These are phyloP conservation scores for Crossaster papposus DNA, from an alignment of 53 echinoderm and acorn worm species.

Conservation along the genomic window DNA sequence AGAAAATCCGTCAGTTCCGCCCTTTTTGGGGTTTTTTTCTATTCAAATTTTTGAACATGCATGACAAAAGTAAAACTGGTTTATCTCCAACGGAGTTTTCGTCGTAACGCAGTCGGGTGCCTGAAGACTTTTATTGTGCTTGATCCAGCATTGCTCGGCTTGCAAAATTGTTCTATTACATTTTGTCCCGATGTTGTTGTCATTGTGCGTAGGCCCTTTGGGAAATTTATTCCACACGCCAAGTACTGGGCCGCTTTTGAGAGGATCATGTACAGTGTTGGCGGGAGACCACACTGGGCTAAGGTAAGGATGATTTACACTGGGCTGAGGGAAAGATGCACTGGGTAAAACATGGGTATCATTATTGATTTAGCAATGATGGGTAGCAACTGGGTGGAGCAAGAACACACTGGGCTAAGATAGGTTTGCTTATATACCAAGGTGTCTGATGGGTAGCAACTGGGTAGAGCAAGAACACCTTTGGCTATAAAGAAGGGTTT, in stretches of 20 bases:
- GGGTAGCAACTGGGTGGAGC: background rate
- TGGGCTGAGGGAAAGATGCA: slow-evolving; percentile 87
- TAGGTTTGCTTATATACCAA: background rate
- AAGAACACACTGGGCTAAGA: background rate
- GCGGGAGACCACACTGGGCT: slow-evolving; percentile 94
- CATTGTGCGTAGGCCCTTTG: slow-evolving; percentile 75
- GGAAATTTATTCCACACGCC: slow-evolving; percentile 56
- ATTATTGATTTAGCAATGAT: background rate
- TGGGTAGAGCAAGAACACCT: background rate
- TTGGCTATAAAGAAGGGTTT: background rate
- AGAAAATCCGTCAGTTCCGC: too few relatives aligned
- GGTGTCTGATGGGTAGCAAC: background rate
- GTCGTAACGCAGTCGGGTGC: too few relatives aligned
- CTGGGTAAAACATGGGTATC: slow-evolving; percentile 3
- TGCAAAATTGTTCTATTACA: background rate
- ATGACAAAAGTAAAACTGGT: too few relatives aligned
- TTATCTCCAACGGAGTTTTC: too few relatives aligned
- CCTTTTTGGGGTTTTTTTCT: too few relatives aligned
- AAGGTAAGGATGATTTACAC: slow-evolving; percentile 77
- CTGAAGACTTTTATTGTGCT: too few relatives aligned
- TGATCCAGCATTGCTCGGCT: too few relatives aligned
- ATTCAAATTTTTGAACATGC: too few relatives aligned
- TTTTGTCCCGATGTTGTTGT: background rate
- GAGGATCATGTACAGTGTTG: slow-evolving; percentile 73
- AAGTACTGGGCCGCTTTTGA: slow-evolving; percentile 84